Base-by-base conservation (phyloP, 35 echinoderm and acorn worm genomes). In the Patiria miniata region DNA sequence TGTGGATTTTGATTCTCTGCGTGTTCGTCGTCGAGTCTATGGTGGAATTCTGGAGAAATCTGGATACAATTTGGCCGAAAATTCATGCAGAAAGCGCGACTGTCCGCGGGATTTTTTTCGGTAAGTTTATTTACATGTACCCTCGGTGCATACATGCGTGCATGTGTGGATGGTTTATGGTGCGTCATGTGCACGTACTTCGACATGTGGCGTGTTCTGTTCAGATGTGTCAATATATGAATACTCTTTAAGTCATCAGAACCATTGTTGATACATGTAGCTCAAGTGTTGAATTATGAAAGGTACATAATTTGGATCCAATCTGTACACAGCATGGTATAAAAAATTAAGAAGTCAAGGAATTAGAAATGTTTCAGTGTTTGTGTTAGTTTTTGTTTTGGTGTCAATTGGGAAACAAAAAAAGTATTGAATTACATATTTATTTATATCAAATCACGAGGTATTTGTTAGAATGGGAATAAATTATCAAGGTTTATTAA, bases 81-180 rank as follows among this genome's bases (percentile, higher is more conserved):
- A 73, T 73, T 73, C 65, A 73, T 73, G 65, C 65, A 73, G 65
- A 73, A 73, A 73, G 42, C 65, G 65, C 26, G 19, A 2, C 65
- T 32, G 26, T 28, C 29, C 65, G 23, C 29, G 23, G 26, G 65
- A 32, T 28, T 32, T 34, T 30, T 36, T 14, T 73, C 26, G 65
- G 65, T 73, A 30, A 73, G 65, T 32, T 32, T 32, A 73, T 73
- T 32, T 73, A 26, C 26, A 1, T 34, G 29, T 30, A 23, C 28
- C 57, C 19, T 6, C 28, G 19, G 17, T 21, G 2, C 7, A 26
- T 60, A 21, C 15, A n/a, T n/a, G 2, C 7, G 14, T 69, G 14
- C 2, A 32, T 32, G 65, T 23, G 18, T 32, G 61, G 23, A 26
- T 26, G 23, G 23, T 17, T 69, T 34, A 69, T 60, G 23, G 65